Evolutionary conservation across 2,888 invertebrate species (phyloP), one percentile per base, ranked within the genome.

Genomic region (Cyclophora punctaria): DNA sequence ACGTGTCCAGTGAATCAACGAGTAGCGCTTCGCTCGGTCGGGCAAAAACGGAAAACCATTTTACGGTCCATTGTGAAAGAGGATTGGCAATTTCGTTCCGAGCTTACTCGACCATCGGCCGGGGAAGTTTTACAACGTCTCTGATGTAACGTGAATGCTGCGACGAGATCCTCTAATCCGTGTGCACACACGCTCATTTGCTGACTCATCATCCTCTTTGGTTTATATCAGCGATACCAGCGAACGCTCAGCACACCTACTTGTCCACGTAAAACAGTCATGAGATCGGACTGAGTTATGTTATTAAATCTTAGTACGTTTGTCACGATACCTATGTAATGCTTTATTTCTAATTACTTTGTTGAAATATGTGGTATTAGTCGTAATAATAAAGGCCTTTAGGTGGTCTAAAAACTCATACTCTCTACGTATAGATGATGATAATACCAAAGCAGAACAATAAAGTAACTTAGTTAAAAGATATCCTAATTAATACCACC

Each of bases 41-140:
- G 79, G 81, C 82, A 87, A 87, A 87, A 87, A 87, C 86, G 87
- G 86, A 80, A 87, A 85, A 85, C 86, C 86, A 88, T 87, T 88
- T 87, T 87, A 88, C 87, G 87, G 83, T 86, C 83, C 86, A 87
- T 88, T 87, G 87, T 88, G 85, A 80, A 84, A 81, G 83, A 81
- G 87, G 86, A 88, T 88, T 87, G 87, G 83, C 87, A 87, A 87
- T 88, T 87, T 85, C 81, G 83, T 79, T 80, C 77, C 72, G 75
- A 80, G 81, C 82, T 84, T 80, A 86, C 80, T 80, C 83, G 79
- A 80, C 83, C 84, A 80, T 80, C 82, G 80, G 79, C 79, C 75
- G 77, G 73, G 73, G 77, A 74, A 83, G 78, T 84, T 85, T 84
- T 83, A 84, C 81, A 81, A 75, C 80, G 72, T 80, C 81, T 80